Evolutionary conservation across 1,140 invertebrate genomes (phyloP).

Genomic region (Glossosoma conforme): DNA sequence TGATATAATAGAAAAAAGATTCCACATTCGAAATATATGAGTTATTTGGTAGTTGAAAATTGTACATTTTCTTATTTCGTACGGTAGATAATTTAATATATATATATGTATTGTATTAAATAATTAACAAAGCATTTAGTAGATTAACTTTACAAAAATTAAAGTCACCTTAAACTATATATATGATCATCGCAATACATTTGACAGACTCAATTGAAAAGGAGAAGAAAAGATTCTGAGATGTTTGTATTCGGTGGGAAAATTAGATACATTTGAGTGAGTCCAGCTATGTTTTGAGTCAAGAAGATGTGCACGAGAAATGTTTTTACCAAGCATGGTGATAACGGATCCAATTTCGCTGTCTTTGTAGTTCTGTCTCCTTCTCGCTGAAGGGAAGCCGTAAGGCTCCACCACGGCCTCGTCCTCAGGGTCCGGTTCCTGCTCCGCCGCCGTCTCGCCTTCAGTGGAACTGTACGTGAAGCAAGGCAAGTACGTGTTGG

Average conservation of each 20-base stretch:
- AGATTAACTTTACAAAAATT: too few relatives aligned
- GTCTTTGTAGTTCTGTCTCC: conserved; percentile 51
- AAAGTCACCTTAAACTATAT: too few relatives aligned
- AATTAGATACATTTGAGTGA: not conserved
- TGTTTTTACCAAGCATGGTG: conserved; percentile 45
- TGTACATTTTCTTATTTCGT: too few relatives aligned
- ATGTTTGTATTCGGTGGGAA: not conserved
- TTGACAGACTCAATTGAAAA: too few relatives aligned
- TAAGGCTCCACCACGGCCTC: conserved; percentile 52
- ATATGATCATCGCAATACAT: too few relatives aligned
- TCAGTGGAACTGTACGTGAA: conserved; percentile 68
- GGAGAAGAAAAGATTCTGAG: too few relatives aligned
- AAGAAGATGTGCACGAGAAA: not conserved
- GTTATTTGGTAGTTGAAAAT: too few relatives aligned
- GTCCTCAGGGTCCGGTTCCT: conserved; percentile 16
- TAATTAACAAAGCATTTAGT: too few relatives aligned
- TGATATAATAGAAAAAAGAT: too few relatives aligned
- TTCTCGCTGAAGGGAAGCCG: conserved; percentile 59
- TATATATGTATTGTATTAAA: too few relatives aligned
- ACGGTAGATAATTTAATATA: too few relatives aligned
- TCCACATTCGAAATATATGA: too few relatives aligned
- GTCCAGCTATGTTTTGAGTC: conserved; percentile 3
- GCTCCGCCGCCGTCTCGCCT: conserved; percentile 41
- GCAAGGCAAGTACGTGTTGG: conserved; percentile 73
- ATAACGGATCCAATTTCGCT: conserved; percentile 55